A percentile compares a stretch with the other conserved stretches of the same genome.
Evolutionary conservation across 1,140 invertebrate species (phyloP).

Genomic region (Arion vulgaris): DNA sequence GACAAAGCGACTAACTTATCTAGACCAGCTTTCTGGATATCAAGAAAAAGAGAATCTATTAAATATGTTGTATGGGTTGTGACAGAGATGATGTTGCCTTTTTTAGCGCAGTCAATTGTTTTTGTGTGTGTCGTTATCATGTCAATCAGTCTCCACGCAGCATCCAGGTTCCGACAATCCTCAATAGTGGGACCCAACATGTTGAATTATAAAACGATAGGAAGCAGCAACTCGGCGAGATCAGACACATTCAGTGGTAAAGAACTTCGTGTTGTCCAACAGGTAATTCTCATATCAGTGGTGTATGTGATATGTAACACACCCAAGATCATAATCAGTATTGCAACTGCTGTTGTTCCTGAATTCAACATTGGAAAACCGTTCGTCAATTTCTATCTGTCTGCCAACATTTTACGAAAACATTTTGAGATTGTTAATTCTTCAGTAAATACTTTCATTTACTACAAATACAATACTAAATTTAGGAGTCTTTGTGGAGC

Average conservation of each 20-base stretch:
- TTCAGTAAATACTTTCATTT: not conserved
- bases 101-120: constrained; percentile 1
- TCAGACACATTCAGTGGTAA: not conserved
- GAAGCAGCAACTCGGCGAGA: not conserved
- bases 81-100: not conserved
- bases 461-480: not conserved
- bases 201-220: not conserved
- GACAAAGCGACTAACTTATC: not conserved
- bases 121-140: not conserved
- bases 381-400: not conserved
- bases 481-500: no score
- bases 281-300: no score
- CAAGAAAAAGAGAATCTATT: not conserved
- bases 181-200: not conserved
- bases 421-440: not conserved
- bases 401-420: not conserved
- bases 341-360: not conserved
- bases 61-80: not conserved
- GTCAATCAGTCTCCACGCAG: not conserved
- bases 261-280: no score
- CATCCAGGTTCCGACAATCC: not conserved
- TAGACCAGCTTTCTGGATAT: not conserved
- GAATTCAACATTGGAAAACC: not conserved
- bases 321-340: not conserved
- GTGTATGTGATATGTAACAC: no score